A percentile compares a stretch with the other conserved stretches of the same genome.
Evolutionary conservation across 2,113 vertebrate species (phyloP).

Genomic region (Spea multiplicata): DNA sequence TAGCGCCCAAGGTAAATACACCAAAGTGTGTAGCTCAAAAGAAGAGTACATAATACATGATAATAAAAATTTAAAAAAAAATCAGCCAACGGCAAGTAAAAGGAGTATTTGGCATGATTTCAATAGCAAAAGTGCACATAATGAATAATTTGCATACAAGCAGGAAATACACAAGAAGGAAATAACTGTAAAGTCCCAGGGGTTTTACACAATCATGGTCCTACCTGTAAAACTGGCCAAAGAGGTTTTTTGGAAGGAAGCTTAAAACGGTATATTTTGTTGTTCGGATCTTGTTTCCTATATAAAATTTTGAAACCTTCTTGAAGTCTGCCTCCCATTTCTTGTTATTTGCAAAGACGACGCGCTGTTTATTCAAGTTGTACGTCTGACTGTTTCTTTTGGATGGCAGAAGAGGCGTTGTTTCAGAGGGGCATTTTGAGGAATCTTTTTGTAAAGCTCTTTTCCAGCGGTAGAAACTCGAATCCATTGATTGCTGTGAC

Average conservation of each 20-base stretch:
- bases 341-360: slow-evolving; percentile 62
- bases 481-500: slow-evolving; percentile 56
- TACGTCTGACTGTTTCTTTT: slow-evolving; percentile 9
- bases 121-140: too few relatives aligned
- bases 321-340: slow-evolving; percentile 51
- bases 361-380: slow-evolving; percentile 45
- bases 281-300: slow-evolving; percentile 62
- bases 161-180: too few relatives aligned
- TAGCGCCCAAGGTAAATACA: too few relatives aligned
- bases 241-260: slow-evolving; percentile 69
- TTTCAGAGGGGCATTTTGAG: slow-evolving; percentile 50
- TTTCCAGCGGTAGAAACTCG: slow-evolving; percentile 52
- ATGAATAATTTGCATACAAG: too few relatives aligned
- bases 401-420: slow-evolving; percentile 55
- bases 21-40: too few relatives aligned
- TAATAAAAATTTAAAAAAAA: too few relatives aligned
- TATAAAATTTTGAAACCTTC: slow-evolving; percentile 48
- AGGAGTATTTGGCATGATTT: too few relatives aligned
- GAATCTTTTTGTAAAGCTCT: not conserved
- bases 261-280: slow-evolving; percentile 65
- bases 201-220: not conserved
- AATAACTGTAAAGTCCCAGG: too few relatives aligned
- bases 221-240: slow-evolving; percentile 72
- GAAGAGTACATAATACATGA: too few relatives aligned
- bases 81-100: too few relatives aligned